Evolutionary conservation across 2,888 invertebrate genomes (phyloP).

Genomic region (Scaptomyza parva): DNA sequence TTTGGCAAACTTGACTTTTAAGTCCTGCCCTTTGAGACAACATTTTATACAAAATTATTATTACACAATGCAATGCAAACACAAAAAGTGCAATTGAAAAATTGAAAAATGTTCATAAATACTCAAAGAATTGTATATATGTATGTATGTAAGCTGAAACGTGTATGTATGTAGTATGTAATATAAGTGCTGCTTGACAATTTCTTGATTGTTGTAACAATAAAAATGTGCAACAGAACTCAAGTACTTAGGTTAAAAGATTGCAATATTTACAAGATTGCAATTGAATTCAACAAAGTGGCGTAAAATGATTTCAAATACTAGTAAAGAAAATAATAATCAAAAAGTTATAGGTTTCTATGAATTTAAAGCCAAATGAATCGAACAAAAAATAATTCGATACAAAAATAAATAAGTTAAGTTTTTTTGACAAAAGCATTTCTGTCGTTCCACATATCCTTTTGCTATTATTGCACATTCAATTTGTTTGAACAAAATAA

Average conservation of each 20-base stretch:
- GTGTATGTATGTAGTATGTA: not conserved
- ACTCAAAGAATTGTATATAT: not conserved
- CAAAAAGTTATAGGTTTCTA: not conserved
- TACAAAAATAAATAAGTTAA: not conserved
- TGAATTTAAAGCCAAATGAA: not conserved
- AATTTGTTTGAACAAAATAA: constrained; percentile 8
- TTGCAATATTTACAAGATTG: not conserved
- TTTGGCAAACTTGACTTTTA: constrained; percentile 1
- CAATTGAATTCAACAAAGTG: too few relatives aligned
- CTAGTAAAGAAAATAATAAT: too few relatives aligned
- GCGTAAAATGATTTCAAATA: too few relatives aligned
- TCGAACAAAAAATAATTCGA: not conserved
- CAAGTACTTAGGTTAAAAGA: not conserved
- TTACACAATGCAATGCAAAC: constrained; percentile 18
- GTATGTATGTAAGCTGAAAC: too few relatives aligned
- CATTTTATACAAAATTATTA: constrained; percentile 3
- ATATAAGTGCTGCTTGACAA: not conserved
- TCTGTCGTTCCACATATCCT: not conserved
- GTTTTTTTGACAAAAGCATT: constrained; percentile 1
- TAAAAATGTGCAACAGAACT: not conserved
- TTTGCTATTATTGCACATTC: constrained; percentile 7
- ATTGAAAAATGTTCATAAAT: not conserved
- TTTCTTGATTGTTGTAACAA: not conserved
- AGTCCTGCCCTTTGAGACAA: constrained; percentile 2
- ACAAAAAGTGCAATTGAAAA: constrained; percentile 27